phyloP scores from a whole-genome alignment of 2,797 vertebrate genomes.

The Coluber constrictor region DNA sequence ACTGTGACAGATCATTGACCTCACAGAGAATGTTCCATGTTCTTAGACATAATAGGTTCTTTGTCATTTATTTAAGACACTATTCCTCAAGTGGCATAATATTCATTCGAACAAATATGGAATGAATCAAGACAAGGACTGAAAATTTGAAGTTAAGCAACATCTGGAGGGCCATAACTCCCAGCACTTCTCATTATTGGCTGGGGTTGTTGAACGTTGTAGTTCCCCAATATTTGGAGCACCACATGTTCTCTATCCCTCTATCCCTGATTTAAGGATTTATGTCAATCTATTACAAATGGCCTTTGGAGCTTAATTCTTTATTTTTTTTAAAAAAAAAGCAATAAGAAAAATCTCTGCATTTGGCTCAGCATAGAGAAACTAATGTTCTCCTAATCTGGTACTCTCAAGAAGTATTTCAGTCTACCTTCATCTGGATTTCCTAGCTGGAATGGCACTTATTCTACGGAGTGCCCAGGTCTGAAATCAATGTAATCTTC shows the following conservation, averaged over 20 bases:
- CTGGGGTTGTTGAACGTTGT: background rate
- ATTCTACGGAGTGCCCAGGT: background rate
- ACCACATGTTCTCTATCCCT: too few relatives aligned
- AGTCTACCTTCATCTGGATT: background rate
- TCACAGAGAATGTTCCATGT: constrained; percentile 1
- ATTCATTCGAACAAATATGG: background rate
- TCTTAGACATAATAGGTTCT: background rate
- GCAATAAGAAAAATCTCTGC: background rate
- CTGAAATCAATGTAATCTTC: background rate
- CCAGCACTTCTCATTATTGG: background rate
- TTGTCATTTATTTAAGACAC: background rate
- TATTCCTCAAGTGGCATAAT: background rate
- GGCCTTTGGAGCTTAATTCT: background rate
- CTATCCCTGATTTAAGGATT: background rate
- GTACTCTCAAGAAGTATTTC: background rate
- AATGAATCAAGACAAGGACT: background rate
- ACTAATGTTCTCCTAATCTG: background rate
- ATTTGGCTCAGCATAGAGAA: background rate
- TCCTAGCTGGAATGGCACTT: background rate
- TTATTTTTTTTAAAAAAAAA: too few relatives aligned
- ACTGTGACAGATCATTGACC: background rate
- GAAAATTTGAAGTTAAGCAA: background rate
- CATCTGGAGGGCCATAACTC: background rate
- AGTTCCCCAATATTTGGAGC: background rate
- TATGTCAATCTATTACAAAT: background rate